Evolutionary conservation across 1,140 invertebrate genomes (phyloP), one percentile per base, ranked within the genome.

Genomic region (Drosophila cardini): DNA sequence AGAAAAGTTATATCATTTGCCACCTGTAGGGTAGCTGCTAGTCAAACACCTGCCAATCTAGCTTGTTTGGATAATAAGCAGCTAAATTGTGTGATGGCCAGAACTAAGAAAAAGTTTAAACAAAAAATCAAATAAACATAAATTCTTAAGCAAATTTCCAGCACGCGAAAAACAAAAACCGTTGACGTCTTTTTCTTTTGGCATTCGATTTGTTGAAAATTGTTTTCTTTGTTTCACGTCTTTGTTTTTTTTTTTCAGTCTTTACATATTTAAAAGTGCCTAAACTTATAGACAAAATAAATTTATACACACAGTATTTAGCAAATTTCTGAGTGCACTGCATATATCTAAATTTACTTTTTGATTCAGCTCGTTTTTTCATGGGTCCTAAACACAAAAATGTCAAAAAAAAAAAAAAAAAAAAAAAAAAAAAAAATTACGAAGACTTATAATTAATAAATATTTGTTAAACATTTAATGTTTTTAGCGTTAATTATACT

Each of bases 131-230:
- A 61, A 55, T 45, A 53, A 55, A 70, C 26, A 55, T 62, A 62
- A 38, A 62, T 69, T 61, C 16, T 32, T 43, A 9, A 45, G 36
- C 38, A 63, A 62, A 45, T 55, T 62, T 63, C 48, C 57, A 70
- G 40, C 26, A 32, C 21, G 48, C 6, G 4, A 70, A 70, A 62
- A 57, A 62, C 46, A 58, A 53, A 36, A 38, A 50, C 26, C 50
- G 32, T 36, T 53, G 50, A 53, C 50, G 34, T 32, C 52, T 57
- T 18, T 10, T 40, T 32, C n/a, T n/a, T 43, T 38, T 21, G 42
- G n/a, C 40, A 36, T 65, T 52, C 38, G 43, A 7, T 38, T 42
- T 43, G 18, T 53, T 67, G 43, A 38, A 34, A 67, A 67, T 57
- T 56, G 45, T 45, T 38, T 48, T 5, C 8, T 4, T 34, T 9